Evolutionary conservation across 53 echinoderm and acorn worm genomes (phyloP).

Genomic region (Temnopleurus reevesii): DNA sequence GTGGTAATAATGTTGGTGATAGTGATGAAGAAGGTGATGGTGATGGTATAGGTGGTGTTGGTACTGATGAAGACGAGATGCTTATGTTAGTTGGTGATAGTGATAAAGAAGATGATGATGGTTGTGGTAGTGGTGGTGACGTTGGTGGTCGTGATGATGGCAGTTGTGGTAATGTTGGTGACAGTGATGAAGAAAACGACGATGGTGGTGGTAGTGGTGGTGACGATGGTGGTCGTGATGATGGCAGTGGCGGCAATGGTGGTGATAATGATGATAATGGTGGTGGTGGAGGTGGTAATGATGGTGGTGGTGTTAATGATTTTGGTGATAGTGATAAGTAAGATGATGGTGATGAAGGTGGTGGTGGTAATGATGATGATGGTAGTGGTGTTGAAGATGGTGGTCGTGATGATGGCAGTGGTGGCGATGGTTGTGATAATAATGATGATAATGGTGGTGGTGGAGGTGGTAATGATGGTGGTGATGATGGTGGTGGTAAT

Average conservation of each 20-base stretch:
- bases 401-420: neutral
- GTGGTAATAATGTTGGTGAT: neutral
- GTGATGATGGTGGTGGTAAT: conserved; percentile 6
- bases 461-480: conserved; percentile 5
- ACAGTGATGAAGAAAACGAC: neutral
- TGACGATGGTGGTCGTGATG: neutral
- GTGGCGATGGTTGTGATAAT: neutral
- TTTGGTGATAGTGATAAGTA: neutral
- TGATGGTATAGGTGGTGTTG: conserved; percentile 1
- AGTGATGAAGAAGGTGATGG: neutral
- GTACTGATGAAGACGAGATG: neutral
- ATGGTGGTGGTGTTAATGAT: neutral
- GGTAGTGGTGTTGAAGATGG: neutral
- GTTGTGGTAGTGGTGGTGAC: neutral
- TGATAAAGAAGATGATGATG: neutral
- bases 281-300: neutral
- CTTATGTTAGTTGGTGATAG: neutral
- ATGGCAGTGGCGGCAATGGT: neutral
- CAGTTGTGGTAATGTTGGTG: neutral
- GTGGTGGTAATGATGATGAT: neutral
- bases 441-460: neutral
- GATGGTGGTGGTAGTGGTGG: conserved; percentile 12
- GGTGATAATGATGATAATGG: neutral
- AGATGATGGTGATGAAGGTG: neutral
- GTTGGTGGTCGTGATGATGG: neutral